Percentiles rank a stretch among this genome's conserved stretches.
Conservation (phyloP, 1,140 invertebrate species). For the Lasioglossum baleicum region DNA sequence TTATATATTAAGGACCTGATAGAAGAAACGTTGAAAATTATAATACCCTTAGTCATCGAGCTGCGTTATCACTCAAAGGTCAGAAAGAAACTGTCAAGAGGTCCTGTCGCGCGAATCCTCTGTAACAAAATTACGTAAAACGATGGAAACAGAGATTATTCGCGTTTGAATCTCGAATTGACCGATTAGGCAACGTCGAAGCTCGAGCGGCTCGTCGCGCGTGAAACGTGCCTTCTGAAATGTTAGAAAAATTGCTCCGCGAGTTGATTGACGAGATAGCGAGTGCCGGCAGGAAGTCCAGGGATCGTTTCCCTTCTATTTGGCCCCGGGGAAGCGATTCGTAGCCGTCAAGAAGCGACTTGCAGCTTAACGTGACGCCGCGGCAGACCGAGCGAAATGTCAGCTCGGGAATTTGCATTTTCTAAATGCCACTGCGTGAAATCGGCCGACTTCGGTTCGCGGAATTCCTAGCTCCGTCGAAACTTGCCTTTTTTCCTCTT, state of each 20-base stretch:
- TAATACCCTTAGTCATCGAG: too few species aligned
- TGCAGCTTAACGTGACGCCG: constrained; percentile 18
- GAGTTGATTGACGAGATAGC: constrained; percentile 1
- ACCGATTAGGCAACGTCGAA: not conserved
- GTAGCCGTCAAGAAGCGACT: constrained; percentile 26
- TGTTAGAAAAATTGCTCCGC: not conserved
- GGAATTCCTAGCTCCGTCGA: too few species aligned
- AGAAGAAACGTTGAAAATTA: too few species aligned
- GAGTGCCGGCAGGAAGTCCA: constrained; percentile 16
- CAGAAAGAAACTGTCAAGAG: too few species aligned
- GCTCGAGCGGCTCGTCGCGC: not conserved
- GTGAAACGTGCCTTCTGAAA: not conserved
- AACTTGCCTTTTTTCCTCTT: too few species aligned
- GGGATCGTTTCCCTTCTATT: constrained; percentile 22
- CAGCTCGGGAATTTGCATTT: constrained; percentile 41
- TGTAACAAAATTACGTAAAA: too few species aligned
- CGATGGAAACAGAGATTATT: too few species aligned
- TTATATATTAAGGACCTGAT: too few species aligned
- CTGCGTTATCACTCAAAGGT: too few species aligned
- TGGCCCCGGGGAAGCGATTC: constrained; percentile 14
- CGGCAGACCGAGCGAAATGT: constrained; percentile 42
- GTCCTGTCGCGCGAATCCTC: too few species aligned
- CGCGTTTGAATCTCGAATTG: too few species aligned
- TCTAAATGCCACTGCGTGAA: constrained; percentile 44
- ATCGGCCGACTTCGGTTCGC: constrained; percentile 22